phyloP scores from a whole-genome alignment of 53 echinoderm and acorn worm genomes.

The Crossaster papposus region DNA sequence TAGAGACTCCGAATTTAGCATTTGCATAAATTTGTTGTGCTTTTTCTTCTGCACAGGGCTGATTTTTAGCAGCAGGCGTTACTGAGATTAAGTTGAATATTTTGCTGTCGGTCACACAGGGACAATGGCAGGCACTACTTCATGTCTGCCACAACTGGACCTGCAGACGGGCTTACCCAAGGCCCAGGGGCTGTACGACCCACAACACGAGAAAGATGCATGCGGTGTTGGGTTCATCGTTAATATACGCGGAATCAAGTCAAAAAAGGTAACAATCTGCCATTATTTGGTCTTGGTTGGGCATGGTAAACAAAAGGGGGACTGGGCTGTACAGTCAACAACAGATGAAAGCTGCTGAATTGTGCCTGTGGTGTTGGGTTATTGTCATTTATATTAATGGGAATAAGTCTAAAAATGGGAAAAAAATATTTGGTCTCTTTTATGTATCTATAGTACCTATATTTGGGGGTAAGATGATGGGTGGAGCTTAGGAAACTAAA shows the following conservation, averaged over 20 bases:
- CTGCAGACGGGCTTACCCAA: constrained; percentile 77
- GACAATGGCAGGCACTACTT: constrained; percentile 48
- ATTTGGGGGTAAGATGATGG: too few relatives aligned
- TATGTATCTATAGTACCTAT: too few relatives aligned
- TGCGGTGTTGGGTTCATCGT: constrained; percentile 97
- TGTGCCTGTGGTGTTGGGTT: constrained; percentile 97
- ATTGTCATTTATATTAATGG: constrained; percentile 89
- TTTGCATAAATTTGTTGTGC: background rate
- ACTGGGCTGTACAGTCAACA: constrained; percentile 80
- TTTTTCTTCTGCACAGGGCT: background rate
- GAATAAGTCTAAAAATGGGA: constrained; percentile 76
- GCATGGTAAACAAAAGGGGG: too few relatives aligned
- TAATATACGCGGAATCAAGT: constrained; percentile 80
- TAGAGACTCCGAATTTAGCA: too few relatives aligned
- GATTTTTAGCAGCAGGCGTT: background rate
- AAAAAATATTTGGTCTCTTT: background rate
- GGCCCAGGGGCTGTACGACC: constrained; percentile 85
- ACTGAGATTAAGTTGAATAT: background rate
- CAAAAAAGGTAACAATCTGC: constrained; percentile 72
- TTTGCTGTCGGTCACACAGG: background rate
- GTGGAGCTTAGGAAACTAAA: too few relatives aligned
- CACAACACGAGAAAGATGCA: constrained; percentile 90
- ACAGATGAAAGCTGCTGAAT: constrained; percentile 91
- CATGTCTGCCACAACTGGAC: constrained; percentile 62
- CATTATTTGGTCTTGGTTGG: background rate